Conservation (phyloP, 2,113 vertebrate species). For the Elanus axillaris region DNA sequence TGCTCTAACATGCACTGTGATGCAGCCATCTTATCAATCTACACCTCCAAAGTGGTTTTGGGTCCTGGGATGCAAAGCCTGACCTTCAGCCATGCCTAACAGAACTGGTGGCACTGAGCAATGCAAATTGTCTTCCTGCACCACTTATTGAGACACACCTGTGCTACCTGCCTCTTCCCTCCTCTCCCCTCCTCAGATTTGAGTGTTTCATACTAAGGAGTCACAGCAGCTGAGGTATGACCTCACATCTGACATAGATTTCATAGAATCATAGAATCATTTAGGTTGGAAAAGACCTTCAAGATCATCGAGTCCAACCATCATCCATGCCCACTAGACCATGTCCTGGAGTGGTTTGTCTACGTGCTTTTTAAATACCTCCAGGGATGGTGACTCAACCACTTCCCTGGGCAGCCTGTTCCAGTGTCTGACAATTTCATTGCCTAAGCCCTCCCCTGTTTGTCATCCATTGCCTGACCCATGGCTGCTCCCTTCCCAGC, state of each 20-base stretch:
- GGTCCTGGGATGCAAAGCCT: not conserved
- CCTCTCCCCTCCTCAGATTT: not conserved
- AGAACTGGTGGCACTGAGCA: not conserved
- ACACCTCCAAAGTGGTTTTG: not conserved
- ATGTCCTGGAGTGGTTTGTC: too few species aligned
- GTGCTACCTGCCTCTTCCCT: not conserved
- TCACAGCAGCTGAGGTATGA: not conserved
- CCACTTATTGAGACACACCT: accelerated
- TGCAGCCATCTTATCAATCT: not conserved
- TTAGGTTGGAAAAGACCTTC: too few species aligned
- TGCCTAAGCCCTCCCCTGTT: not conserved
- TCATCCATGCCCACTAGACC: too few species aligned
- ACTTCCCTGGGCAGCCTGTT: too few species aligned
- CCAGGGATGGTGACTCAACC: too few species aligned
- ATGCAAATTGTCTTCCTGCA: not conserved
- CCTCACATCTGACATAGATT: accelerated
- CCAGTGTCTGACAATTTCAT: too few species aligned
- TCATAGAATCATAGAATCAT: too few species aligned
- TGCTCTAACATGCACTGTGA: not conserved
- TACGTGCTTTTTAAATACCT: too few species aligned
- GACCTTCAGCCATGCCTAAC: not conserved
- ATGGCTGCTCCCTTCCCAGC: accelerated
- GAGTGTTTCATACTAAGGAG: not conserved
- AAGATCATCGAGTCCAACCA: too few species aligned
- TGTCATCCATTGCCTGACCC: accelerated